Percentiles rank a stretch among this genome's conserved stretches.
These are phyloP conservation scores for Drosophila kepulauana DNA, from an alignment of 1,140 invertebrate genomes.

Conservation along the genomic window DNA sequence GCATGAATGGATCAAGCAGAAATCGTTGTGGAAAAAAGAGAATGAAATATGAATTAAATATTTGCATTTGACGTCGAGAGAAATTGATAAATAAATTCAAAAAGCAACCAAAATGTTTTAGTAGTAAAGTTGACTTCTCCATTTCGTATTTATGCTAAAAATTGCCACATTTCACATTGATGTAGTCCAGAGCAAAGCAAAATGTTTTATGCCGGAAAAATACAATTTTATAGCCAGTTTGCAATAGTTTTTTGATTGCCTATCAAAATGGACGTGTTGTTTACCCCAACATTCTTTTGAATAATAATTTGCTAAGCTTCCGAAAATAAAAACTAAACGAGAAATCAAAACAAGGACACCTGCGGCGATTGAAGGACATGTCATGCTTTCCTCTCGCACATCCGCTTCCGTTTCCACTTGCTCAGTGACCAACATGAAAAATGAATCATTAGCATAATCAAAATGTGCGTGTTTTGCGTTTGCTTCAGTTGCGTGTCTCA, in stretches of 20 bases:
- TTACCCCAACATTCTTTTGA: not conserved
- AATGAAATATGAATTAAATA: constrained; percentile 5
- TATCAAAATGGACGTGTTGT: constrained; percentile 5
- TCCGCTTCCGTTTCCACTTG: constrained; percentile 33
- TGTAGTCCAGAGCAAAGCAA: not conserved
- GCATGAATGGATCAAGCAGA: not conserved
- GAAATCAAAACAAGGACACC: constrained; percentile 49
- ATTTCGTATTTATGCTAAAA: constrained; percentile 22
- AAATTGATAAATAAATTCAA: constrained; percentile 1
- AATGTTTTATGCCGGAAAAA: constrained; percentile 15
- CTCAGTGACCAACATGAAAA: constrained; percentile 23
- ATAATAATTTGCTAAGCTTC: constrained; percentile 20
- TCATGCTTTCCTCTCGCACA: constrained; percentile 31
- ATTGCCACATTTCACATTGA: constrained; percentile 7
- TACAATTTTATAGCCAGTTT: constrained; percentile 3
- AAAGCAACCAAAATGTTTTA: not conserved
- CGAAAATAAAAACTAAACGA: constrained; percentile 27
- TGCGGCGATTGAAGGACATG: constrained; percentile 29
- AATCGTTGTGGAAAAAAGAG: constrained; percentile 5
- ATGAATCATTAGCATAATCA: constrained; percentile 78
- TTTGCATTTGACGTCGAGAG: constrained; percentile 12
- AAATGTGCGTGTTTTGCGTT: constrained; percentile 72
- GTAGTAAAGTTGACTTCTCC: not conserved
- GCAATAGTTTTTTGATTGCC: constrained; percentile 25
- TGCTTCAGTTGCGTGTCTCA: constrained; percentile 59